phyloP scores from a whole-genome alignment of 2,797 vertebrate species.

The Ctenochaetus hawaiiensis region DNA sequence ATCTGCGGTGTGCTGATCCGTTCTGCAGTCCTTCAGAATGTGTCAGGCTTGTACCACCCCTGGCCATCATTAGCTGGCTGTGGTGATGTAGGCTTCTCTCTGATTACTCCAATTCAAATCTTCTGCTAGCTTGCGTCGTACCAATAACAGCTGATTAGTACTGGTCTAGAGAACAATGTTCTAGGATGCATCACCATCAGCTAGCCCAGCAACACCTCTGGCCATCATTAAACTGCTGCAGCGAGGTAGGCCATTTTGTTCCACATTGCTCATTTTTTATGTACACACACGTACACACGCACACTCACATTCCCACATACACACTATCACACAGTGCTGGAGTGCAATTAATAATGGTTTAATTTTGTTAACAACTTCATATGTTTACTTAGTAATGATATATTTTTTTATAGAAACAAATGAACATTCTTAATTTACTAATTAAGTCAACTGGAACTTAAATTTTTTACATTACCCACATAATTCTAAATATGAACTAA shows the following conservation, averaged over 20 bases:
- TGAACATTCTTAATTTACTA: background rate
- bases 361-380: conserved; percentile 33
- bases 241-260: conserved; percentile 55
- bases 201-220: conserved; percentile 67
- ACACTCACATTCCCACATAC: conserved; percentile 23
- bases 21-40: conserved; percentile 56
- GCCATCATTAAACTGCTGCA: conserved; percentile 77
- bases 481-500: background rate
- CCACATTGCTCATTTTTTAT: conserved; percentile 63
- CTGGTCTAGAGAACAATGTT: conserved; percentile 77
- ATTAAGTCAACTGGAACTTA: background rate
- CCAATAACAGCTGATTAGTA: conserved; percentile 77
- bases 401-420: conserved; percentile 32
- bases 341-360: conserved; percentile 52
- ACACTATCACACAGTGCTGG: conserved; percentile 28
- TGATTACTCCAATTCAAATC: conserved; percentile 49
- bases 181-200: conserved; percentile 70
- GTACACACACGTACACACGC: conserved; percentile 28
- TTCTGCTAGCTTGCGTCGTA: conserved; percentile 54
- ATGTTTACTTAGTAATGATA: conserved; percentile 10
- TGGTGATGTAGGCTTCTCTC: conserved; percentile 41
- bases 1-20: conserved; percentile 62
- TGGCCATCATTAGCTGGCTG: conserved; percentile 74
- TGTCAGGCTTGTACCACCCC: conserved; percentile 65
- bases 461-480: background rate